These are phyloP conservation scores for Sternarchorhynchus goeldii DNA, from an alignment of 2,797 vertebrate genomes.

Conservation along the genomic window DNA sequence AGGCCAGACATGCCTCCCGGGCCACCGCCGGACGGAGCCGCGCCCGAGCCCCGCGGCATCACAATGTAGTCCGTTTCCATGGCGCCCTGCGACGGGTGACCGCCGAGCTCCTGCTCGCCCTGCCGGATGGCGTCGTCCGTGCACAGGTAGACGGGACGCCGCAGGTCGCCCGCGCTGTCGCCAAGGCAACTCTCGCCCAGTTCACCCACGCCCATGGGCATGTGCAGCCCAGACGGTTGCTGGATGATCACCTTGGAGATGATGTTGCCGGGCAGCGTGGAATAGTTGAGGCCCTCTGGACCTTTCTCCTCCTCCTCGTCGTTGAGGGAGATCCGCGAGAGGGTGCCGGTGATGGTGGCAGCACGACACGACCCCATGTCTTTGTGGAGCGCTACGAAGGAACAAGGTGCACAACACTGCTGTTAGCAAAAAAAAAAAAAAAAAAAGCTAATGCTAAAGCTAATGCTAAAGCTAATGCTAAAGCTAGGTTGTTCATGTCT, in stretches of 20 bases:
- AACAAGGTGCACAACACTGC: background rate
- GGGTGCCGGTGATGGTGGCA: constrained; percentile 95
- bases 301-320: constrained; percentile 93
- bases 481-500: too few species aligned
- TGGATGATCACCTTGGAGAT: constrained; percentile 99
- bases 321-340: constrained; percentile 97
- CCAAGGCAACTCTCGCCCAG: constrained; percentile 88
- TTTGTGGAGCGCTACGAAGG: constrained; percentile 90
- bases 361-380: constrained; percentile 96
- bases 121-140: constrained; percentile 92
- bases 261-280: constrained; percentile 96
- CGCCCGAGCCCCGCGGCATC: constrained; percentile 83
- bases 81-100: constrained; percentile 81
- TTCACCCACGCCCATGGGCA: constrained; percentile 91
- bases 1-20: constrained; percentile 86
- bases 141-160: constrained; percentile 95
- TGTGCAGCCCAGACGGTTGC: constrained; percentile 92
- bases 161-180: constrained; percentile 86
- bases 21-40: constrained; percentile 61
- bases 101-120: constrained; percentile 90
- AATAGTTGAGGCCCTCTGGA: constrained; percentile 94
- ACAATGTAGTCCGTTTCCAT: constrained; percentile 99
- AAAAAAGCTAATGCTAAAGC: background rate
- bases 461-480: background rate
- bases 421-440: background rate